These are phyloP conservation scores for Lepidochitona cinerea DNA, from an alignment of 2,888 invertebrate species.

Conservation along the genomic window DNA sequence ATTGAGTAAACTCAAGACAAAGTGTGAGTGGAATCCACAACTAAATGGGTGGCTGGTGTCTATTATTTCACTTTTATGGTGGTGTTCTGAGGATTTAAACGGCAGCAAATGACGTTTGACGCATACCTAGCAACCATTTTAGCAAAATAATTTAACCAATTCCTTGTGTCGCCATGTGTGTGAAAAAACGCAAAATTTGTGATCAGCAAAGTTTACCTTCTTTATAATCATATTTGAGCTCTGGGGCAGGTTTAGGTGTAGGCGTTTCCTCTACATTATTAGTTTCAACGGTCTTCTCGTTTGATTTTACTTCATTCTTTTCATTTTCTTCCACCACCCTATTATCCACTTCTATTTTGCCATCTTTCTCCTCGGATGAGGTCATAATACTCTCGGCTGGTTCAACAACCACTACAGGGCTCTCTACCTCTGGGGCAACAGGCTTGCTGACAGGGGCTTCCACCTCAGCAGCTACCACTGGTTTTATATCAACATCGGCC, in stretches of 20 bases:
- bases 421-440: background rate
- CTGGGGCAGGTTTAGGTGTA: background rate
- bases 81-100: too few species aligned
- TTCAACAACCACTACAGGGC: too few species aligned
- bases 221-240: constrained; percentile 46
- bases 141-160: too few species aligned
- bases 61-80: too few species aligned
- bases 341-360: constrained; percentile 14
- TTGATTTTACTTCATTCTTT: constrained; percentile 29
- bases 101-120: too few species aligned
- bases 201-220: constrained; percentile 53
- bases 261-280: constrained; percentile 7
- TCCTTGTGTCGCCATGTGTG: too few species aligned
- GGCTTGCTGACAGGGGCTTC: background rate
- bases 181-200: too few species aligned
- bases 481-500: background rate
- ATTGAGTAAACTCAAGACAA: too few species aligned
- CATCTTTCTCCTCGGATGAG: background rate
- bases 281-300: too few species aligned
- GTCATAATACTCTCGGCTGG: background rate
- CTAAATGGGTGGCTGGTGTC: too few species aligned
- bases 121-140: too few species aligned
- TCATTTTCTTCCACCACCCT: constrained; percentile 33
- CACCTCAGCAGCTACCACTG: background rate
- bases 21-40: too few species aligned